Conservation (phyloP, 2,113 vertebrate genomes). For the Sinocyclocheilus maitianheensis region DNA sequence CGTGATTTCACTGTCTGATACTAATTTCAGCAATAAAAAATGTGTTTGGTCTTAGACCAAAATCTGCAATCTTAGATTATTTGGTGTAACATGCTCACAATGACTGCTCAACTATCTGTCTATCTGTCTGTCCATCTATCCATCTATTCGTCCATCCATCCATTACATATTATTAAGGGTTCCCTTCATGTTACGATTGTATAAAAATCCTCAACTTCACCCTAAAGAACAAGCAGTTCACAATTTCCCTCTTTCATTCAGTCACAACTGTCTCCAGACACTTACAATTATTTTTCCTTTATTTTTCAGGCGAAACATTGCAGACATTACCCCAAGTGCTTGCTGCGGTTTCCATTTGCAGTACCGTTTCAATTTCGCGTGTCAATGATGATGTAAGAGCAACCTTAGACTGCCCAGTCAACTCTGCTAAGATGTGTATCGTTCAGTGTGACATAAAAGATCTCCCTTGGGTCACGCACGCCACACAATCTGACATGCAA, state of each 20-base stretch:
- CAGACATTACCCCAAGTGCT: background rate
- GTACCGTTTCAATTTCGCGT: background rate
- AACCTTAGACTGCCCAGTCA: constrained; percentile 5
- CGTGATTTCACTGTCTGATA: background rate
- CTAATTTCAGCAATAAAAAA: background rate
- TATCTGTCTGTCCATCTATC: background rate
- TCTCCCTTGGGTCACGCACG: background rate
- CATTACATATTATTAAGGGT: background rate
- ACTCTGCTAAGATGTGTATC: background rate
- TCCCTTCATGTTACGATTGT: too few species aligned
- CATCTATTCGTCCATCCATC: background rate
- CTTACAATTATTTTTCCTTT: background rate
- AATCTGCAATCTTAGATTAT: background rate
- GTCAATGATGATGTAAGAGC: constrained; percentile 14
- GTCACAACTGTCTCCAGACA: background rate
- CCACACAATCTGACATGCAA: background rate
- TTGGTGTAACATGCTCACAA: background rate
- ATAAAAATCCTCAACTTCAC: background rate
- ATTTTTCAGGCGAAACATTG: background rate
- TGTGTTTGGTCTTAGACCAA: background rate
- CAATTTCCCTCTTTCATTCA: background rate
- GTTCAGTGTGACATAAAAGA: background rate
- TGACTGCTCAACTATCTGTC: background rate
- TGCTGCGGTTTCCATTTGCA: background rate
- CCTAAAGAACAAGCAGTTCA: background rate